Evolutionary conservation across 2,113 vertebrate species (phyloP).

Genomic region (Silurus asotus): DNA sequence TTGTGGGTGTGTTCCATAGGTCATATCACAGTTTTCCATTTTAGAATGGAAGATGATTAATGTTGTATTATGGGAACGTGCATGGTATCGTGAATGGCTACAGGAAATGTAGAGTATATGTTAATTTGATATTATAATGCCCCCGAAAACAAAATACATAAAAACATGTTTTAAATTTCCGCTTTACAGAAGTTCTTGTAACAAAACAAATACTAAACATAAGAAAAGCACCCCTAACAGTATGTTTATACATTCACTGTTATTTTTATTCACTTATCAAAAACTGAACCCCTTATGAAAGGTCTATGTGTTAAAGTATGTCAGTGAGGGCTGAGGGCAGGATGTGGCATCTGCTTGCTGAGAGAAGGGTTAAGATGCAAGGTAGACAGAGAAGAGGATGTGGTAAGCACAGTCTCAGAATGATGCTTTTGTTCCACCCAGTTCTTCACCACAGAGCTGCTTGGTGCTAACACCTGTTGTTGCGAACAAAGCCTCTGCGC

Average conservation of each 20-base stretch:
- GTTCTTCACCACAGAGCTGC: slow-evolving; percentile 14
- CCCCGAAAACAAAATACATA: not conserved
- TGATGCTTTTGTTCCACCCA: slow-evolving; percentile 23
- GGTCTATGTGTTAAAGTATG: not conserved
- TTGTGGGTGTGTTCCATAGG: slow-evolving; percentile 16
- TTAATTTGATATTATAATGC: not conserved
- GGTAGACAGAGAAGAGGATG: slow-evolving; percentile 39
- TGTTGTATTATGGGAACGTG: not conserved
- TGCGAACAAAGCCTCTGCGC: slow-evolving; percentile 15
- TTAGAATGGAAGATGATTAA: not conserved
- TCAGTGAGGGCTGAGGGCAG: slow-evolving; percentile 37
- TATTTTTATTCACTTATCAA: slow-evolving; percentile 25
- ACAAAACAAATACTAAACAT: not conserved
- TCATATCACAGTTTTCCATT: slow-evolving; percentile 33
- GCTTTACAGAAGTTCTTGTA: not conserved
- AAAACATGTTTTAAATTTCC: not conserved
- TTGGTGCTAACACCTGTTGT: slow-evolving; percentile 42
- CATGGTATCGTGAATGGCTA: not conserved
- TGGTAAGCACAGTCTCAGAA: slow-evolving; percentile 35
- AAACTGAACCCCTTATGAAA: not conserved
- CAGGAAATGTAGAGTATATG: slow-evolving; percentile 10
- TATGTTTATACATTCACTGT: not conserved
- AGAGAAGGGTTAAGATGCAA: not conserved
- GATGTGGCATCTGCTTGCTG: slow-evolving; percentile 42
- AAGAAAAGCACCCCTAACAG: no score